Evolutionary conservation across 2,888 invertebrate genomes (phyloP).

Genomic region (Philhelius pedissequus): DNA sequence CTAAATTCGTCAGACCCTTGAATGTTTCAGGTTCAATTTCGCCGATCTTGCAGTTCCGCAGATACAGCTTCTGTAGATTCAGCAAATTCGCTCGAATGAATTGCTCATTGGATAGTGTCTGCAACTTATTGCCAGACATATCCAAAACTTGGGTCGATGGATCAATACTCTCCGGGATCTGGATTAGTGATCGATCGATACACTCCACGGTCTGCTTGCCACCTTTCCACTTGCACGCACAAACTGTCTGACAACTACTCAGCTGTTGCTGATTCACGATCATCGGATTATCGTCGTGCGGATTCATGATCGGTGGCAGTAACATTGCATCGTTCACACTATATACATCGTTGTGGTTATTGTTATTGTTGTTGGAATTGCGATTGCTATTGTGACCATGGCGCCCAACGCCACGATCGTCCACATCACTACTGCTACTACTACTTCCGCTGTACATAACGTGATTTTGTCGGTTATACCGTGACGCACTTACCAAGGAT

Average conservation of each 20-base stretch:
- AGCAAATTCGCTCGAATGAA: conserved; percentile 89
- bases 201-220: conserved; percentile 96
- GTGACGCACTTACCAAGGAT: conserved; percentile 60
- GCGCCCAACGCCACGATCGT: conserved; percentile 47
- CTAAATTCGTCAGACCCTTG: conserved; percentile 91
- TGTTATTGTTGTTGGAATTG: conserved; percentile 29
- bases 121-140: conserved; percentile 92
- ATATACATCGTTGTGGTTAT: conserved; percentile 60
- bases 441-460: conserved; percentile 70
- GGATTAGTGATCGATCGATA: conserved; percentile 88
- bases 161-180: conserved; percentile 91
- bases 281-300: conserved; percentile 69
- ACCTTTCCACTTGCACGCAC: conserved; percentile 95
- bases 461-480: conserved; percentile 71
- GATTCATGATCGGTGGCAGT: conserved; percentile 48
- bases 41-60: conserved; percentile 90
- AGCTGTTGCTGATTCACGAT: conserved; percentile 73
- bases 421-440: conserved; percentile 24
- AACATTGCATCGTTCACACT: conserved; percentile 63
- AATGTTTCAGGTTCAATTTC: conserved; percentile 92
- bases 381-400: conserved; percentile 53
- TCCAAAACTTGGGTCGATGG: conserved; percentile 94
- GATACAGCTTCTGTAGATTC: conserved; percentile 91
- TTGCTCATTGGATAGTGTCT: conserved; percentile 89
- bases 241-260: conserved; percentile 83